These are phyloP conservation scores for Vesta saturnalis DNA, from an alignment of 2,888 invertebrate species.

Conservation along the genomic window DNA sequence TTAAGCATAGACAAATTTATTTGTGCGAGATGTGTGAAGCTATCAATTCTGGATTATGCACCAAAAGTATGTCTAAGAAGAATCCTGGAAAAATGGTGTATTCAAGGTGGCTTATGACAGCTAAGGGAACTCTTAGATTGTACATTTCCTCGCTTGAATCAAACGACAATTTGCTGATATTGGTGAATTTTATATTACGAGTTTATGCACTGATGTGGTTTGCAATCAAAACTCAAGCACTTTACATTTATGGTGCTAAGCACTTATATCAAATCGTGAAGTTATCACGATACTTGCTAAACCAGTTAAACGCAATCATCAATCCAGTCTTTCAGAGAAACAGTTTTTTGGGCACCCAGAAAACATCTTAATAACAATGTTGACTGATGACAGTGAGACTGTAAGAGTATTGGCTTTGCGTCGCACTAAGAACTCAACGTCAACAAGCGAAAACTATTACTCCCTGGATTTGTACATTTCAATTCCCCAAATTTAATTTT, in stretches of 20 bases:
- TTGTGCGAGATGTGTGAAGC: not conserved
- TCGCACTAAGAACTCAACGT: not conserved
- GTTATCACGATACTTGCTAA: not conserved
- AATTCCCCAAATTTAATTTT: not conserved
- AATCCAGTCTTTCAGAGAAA: too few species aligned
- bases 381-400: too few species aligned
- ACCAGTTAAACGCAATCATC: not conserved
- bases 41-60: not conserved
- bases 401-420: not conserved
- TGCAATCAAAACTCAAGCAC: not conserved
- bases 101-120: not conserved
- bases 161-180: not conserved
- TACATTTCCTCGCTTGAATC: not conserved
- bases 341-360: too few species aligned
- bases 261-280: not conserved
- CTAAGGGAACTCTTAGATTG: not conserved
- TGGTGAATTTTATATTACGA: not conserved
- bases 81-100: not conserved
- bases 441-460: not conserved
- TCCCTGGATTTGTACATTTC: not conserved
- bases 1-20: too few species aligned
- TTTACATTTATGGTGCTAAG: not conserved
- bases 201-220: constrained; percentile 8
- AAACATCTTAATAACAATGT: too few species aligned
- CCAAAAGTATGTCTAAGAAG: not conserved